Percentiles rank a stretch among this genome's conserved stretches.
phyloP scores from a whole-genome alignment of 2,797 vertebrate genomes.

The Sebastes hubbsi region DNA sequence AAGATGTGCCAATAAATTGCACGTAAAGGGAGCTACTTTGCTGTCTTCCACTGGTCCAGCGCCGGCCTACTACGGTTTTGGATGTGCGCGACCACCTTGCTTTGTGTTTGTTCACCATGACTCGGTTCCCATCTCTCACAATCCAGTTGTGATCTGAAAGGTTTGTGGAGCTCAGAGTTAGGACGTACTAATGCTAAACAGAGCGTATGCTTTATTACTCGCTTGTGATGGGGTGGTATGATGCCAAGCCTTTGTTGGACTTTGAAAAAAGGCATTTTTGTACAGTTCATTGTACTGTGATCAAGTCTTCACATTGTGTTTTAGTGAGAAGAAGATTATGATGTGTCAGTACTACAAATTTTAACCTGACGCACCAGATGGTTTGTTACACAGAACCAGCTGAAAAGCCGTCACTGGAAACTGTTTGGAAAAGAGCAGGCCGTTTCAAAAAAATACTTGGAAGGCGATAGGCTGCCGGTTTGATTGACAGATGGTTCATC shows the following conservation, averaged over 20 bases:
- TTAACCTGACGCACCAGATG: background rate
- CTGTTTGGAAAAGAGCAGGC: no score
- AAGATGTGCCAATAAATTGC: no score
- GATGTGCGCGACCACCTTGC: no score
- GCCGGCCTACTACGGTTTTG: no score
- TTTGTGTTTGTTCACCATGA: background rate
- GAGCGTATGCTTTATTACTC: conserved; percentile 27
- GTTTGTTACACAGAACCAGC: background rate
- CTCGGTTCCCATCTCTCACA: background rate
- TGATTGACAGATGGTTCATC: no score
- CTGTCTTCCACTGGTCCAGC: no score
- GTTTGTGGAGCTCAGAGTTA: background rate
- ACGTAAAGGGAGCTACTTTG: no score
- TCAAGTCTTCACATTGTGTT: background rate
- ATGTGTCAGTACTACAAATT: background rate
- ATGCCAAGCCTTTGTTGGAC: conserved; percentile 22
- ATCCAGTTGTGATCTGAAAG: conserved; percentile 9
- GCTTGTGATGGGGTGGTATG: conserved; percentile 11
- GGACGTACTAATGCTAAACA: conserved; percentile 26
- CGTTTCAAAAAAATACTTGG: background rate
- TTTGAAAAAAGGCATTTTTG: background rate
- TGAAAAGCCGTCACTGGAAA: background rate
- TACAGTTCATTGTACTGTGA: background rate
- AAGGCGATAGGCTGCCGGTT: background rate
- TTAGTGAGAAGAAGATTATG: background rate